Base-by-base conservation (phyloP, 2,888 invertebrate species). In the Troides helena region DNA sequence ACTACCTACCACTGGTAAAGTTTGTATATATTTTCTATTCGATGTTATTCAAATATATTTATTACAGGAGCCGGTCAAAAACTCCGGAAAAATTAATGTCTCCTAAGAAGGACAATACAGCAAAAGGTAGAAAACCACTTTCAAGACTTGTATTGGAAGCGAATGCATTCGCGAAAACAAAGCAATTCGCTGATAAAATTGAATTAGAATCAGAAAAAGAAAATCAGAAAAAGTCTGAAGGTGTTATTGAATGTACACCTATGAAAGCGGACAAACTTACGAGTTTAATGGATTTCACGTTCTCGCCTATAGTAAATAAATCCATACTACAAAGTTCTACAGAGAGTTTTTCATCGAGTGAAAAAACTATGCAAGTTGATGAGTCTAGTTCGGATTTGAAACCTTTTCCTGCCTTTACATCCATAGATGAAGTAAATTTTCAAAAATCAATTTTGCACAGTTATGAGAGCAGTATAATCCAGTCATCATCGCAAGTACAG, bases 21-120 rank as follows among this genome's bases (percentile, higher is more conserved):
- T 46, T 30, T 25, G 53, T 36, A 53, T 30, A 21, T 10, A 67
- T 65, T 30, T 39, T 36, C 46, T n/a, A 56, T 68, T 50, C 14
- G 5, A 14, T 4, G 18, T 50, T 50, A 50, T 50, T 50, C 0
- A 18, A 12, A 12, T 50, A 50, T 60, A 36, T 59, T 62, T 57
- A 39, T 81, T 82, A 56, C 75, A 92, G 92, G 69, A 86, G 86
- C 74, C 85, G 89, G 25, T 85, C 90, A 2, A 92, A 88, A 78
- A 93, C 93, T 3, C 93, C 93, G 12, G 93, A 92, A 71, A 91
- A 89, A 75, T 71, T 86, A 1, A 82, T 89, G 78, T 85, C 91
- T 1, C 86, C 90, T 1, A 88, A 84, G 74, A 75, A 80, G 59
- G 91, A 90, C 50, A 80, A 79, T 4, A 76, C 85, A 1, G 78